Base-by-base conservation (phyloP, 2,888 invertebrate species). In the Apamea crenata region DNA sequence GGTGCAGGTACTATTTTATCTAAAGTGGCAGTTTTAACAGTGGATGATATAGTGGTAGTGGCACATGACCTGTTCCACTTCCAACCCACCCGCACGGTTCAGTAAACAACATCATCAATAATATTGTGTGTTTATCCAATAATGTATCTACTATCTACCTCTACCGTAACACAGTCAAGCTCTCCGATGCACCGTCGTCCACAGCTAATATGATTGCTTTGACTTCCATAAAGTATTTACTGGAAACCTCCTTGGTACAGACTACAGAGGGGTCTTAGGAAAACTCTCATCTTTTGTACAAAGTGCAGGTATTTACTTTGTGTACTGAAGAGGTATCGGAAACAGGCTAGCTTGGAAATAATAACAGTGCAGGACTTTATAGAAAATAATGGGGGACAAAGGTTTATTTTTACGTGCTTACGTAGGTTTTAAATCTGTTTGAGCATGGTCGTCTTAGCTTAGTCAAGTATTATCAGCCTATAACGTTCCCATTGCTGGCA, bases 211-310 rank as follows among this genome's bases (percentile, higher is more conserved):
- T 74, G 67, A 44, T 44, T 4, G 40, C 74, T 53, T 71, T 72
- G 40, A 53, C 36, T 53, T 74, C 40, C n/a, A 53, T 40, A 29
- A 53, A 29, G 21, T 44, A 53, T 40, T 56, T 75, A 75, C 29
- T 29, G 10, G 72, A 16, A 29, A 71, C 53, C 72, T 71, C 25
- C 40, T 71, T 71, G 12, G n/a, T 29, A 44, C 25, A 2, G 29
- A 50, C 21, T 29, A 44, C 25, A 2, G 29, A 50, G 25, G 5
- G 10, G 21, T 29, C 25, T 50, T 18, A 29, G 18, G 53, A 29
- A 78, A 32, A 53, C 40, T 40, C 18, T 50, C 40, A 65, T 78
- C 8, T 65, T 65, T 53, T 40, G 50, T 29, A 36, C 14, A 40
- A 10, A 36, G 18, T n/a, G 8, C 3, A 6, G 1, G 5, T 14